Conservation (phyloP, 64 coral and sea anemone genomes). For the Porites lutea region DNA sequence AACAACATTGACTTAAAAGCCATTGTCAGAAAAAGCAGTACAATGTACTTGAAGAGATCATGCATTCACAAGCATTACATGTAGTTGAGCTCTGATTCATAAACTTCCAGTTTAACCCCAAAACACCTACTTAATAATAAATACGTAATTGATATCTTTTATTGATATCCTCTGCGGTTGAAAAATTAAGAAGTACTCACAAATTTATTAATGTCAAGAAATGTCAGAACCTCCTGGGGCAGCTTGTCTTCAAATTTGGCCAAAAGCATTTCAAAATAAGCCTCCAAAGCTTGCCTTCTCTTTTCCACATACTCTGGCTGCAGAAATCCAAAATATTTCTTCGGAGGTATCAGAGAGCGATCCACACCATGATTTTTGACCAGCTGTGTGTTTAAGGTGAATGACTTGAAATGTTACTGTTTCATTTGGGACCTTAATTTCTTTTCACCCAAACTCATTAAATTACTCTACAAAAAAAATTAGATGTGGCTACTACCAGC, state of each 20-base stretch:
- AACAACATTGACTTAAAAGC: neutral
- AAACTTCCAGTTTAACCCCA: too few species aligned
- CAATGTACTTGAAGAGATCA: too few species aligned
- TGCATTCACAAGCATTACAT: too few species aligned
- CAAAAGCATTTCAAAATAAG: slow-evolving; percentile 63
- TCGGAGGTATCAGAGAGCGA: slow-evolving; percentile 72
- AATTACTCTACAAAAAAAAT: too few species aligned
- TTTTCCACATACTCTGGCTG: slow-evolving; percentile 94
- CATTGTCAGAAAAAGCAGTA: neutral
- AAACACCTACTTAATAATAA: too few species aligned
- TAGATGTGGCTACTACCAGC: too few species aligned
- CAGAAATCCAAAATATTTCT: slow-evolving; percentile 88
- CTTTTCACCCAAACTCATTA: too few species aligned
- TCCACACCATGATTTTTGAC: slow-evolving; percentile 69
- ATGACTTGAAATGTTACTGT: neutral
- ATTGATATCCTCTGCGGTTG: neutral
- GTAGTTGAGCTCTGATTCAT: too few species aligned
- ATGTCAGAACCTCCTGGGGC: slow-evolving; percentile 64
- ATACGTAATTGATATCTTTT: too few species aligned
- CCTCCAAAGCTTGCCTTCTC: slow-evolving; percentile 73
- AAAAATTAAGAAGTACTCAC: slow-evolving; percentile 37
- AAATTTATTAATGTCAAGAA: slow-evolving; percentile 89
- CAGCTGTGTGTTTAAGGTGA: slow-evolving; percentile 54
- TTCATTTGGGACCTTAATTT: too few species aligned
- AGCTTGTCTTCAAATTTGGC: slow-evolving; percentile 80